Conservation (phyloP, 2,888 invertebrate genomes). For the Folsomia candida region DNA sequence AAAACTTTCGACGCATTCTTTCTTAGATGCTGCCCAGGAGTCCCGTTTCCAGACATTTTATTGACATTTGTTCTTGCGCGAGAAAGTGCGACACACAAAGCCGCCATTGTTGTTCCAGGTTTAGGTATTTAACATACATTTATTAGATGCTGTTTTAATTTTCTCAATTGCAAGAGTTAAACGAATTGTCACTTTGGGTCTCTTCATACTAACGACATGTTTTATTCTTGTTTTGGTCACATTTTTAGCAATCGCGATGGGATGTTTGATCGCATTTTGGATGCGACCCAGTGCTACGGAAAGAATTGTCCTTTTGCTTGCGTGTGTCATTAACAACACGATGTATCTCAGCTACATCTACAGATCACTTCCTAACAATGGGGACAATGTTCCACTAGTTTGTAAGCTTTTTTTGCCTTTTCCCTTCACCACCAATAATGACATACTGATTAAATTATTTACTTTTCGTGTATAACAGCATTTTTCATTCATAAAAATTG, state of each 20-base stretch:
- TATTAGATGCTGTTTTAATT: no score
- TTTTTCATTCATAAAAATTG: not conserved
- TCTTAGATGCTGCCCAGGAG: conserved; percentile 31
- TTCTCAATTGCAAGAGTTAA: no score
- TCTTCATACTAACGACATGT: no score
- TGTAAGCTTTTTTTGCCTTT: conserved; percentile 31
- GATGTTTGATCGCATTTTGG: conserved; percentile 49
- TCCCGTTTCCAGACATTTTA: conserved; percentile 43
- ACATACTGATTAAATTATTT: not conserved
- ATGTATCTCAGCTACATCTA: conserved; percentile 48
- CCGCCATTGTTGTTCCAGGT: conserved; percentile 48
- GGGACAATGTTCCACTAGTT: conserved; percentile 48
- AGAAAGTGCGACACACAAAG: conserved; percentile 41
- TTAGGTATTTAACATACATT: no score
- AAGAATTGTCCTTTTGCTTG: conserved; percentile 40
- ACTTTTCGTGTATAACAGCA: not conserved
- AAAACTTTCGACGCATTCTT: not conserved
- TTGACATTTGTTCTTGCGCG: conserved; percentile 28
- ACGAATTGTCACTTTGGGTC: no score
- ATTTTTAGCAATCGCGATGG: conserved; percentile 42
- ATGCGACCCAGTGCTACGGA: conserved; percentile 47
- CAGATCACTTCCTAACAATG: conserved; percentile 46
- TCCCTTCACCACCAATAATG: not conserved
- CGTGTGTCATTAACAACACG: conserved; percentile 44
- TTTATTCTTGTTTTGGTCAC: no score